Percentiles rank a stretch among this genome's conserved stretches.
Evolutionary conservation across 92 coral and sea anemone genomes (phyloP).

Genomic region (Porites rus): DNA sequence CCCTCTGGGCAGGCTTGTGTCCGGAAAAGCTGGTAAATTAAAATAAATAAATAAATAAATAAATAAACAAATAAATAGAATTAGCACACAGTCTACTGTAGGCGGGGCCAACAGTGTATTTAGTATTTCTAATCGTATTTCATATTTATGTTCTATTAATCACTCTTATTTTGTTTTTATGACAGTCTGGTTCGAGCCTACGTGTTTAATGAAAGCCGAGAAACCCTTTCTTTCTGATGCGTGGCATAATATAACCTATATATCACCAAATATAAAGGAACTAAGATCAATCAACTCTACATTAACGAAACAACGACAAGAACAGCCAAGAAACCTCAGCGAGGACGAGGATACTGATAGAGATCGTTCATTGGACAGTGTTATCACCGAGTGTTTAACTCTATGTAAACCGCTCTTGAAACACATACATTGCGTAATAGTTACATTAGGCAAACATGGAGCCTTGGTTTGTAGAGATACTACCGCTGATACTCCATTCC

Average conservation of each 20-base stretch:
- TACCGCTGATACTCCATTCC: conserved; percentile 84
- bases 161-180: too few species aligned
- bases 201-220: conserved; percentile 86
- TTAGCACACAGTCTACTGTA: too few species aligned
- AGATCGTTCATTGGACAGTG: conserved; percentile 68
- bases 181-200: conserved; percentile 95
- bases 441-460: conserved; percentile 91
- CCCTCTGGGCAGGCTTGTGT: too few species aligned
- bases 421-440: conserved; percentile 85
- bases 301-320: conserved; percentile 37
- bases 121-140: too few species aligned
- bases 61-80: too few species aligned
- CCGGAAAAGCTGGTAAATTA: too few species aligned
- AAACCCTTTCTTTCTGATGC: conserved; percentile 78
- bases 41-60: too few species aligned
- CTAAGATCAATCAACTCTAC: conserved; percentile 84
- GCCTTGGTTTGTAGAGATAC: conserved; percentile 95
- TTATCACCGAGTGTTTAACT: conserved; percentile 83
- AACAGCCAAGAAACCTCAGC: conserved; percentile 27
- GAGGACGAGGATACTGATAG: conserved; percentile 20
- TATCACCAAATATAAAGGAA: conserved; percentile 91
- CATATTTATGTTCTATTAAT: too few species aligned
- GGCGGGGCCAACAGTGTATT: too few species aligned
- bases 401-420: conserved; percentile 88
- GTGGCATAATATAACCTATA: conserved; percentile 89